Evolutionary conservation across 2,888 invertebrate species (phyloP).

Genomic region (Calameuta pallipes): DNA sequence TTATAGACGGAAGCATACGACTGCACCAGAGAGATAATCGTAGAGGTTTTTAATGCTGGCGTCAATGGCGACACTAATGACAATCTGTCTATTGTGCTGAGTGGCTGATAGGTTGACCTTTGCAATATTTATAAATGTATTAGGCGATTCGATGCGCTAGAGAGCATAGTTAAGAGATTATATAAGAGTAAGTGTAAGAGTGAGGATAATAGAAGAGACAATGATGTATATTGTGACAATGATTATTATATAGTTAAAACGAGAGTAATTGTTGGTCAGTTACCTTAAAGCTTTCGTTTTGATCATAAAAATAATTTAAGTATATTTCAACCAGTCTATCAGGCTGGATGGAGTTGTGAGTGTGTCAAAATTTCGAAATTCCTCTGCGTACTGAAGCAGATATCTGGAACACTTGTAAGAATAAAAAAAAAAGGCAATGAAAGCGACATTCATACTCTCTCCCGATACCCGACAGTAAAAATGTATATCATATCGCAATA

Average conservation of each 20-base stretch:
- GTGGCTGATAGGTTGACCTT: neutral
- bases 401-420: neutral
- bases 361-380: constrained; percentile 1
- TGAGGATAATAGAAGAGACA: neutral
- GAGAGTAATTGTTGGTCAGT: neutral
- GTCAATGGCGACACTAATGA: neutral
- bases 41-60: neutral
- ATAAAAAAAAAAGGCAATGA: neutral
- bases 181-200: neutral
- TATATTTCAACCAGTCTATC: neutral
- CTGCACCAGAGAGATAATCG: neutral
- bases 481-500: neutral
- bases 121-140: neutral
- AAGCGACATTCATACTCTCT: neutral
- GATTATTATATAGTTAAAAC: neutral
- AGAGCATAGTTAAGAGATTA: neutral
- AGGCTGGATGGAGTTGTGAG: constrained; percentile 2
- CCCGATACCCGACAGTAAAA: neutral
- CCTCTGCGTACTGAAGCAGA: neutral
- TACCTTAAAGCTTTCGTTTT: constrained; percentile 1
- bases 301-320: neutral
- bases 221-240: neutral
- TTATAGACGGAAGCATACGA: neutral
- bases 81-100: neutral
- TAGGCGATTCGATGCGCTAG: neutral